Evolutionary conservation across 1,140 invertebrate genomes (phyloP), one percentile per base, ranked within the genome.

Genomic region (Callitettix versicolor): DNA sequence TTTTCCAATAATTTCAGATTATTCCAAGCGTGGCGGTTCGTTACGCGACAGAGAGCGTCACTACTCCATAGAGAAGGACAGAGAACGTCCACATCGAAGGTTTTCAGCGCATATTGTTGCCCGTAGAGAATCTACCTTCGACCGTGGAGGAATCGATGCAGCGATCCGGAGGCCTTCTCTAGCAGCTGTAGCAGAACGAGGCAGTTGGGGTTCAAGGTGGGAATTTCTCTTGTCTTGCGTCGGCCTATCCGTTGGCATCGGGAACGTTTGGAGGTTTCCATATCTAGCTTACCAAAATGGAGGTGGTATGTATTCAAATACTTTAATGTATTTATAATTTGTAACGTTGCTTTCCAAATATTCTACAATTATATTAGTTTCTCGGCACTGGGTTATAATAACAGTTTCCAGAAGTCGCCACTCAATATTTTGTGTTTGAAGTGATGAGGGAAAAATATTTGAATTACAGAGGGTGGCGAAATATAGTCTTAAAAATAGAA

Each of bases 261-360:
- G 88, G 26, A 93, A 92, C 67, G 83, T 94, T 40, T 93, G 89
- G 88, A 74, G 89, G 58, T 93, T 92, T 69, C 88, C 89, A 2
- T 91, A 86, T 69, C 73, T 89, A 24, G 82, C 81, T 58, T 89
- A 88, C 67, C 80, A 82, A 63, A 89, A 88, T 73, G 86, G 86
- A 26, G 86, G 85, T 64, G 86, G 84, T 85, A 71, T 72, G 73
- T 72, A 17, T 15, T 20, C n/a, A 47, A 3, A 36, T n/a, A 9
- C 40, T 41, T 41, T 41, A 15, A 41, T 20, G 34, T 9, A 36
- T 9, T n/a, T 36, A 36, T 36, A 36, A n/a, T 36, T 36, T 36
- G 7, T 52, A 40, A 26, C 22, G 15, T 38, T 17, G 17, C 18
- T 17, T 52, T 30, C 15, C n/a, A 40, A 14, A 40, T 18, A 22